Percentiles rank a stretch among this genome's conserved stretches.
phyloP scores from a whole-genome alignment of 2,888 invertebrate species.

The Tetramorium bicarinatum region DNA sequence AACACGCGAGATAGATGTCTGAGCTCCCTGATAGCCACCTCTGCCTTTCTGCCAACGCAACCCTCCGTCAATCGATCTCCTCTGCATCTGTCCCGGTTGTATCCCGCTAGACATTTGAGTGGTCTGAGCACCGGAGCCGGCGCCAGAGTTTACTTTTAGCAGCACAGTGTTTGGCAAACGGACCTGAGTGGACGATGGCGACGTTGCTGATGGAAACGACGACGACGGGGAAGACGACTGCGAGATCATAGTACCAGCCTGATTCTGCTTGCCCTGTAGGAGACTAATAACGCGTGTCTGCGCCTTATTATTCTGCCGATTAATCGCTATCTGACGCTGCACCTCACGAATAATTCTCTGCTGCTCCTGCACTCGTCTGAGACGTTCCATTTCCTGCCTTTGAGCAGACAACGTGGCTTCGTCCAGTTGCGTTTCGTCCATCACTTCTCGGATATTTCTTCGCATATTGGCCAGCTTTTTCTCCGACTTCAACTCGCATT shows the following conservation, averaged over 20 bases:
- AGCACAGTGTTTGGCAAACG: conserved; percentile 84
- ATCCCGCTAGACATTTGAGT: conserved; percentile 69
- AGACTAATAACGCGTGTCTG: conserved; percentile 91
- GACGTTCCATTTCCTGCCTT: conserved; percentile 95
- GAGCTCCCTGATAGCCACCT: conserved; percentile 78
- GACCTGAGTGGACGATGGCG: conserved; percentile 78
- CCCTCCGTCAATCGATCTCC: conserved; percentile 79
- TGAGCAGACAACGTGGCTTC: conserved; percentile 97
- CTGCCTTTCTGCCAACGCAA: conserved; percentile 84
- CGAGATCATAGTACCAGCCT: conserved; percentile 81
- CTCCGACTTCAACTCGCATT: conserved; percentile 83
- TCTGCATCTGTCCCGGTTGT: conserved; percentile 76
- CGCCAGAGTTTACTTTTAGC: conserved; percentile 83
- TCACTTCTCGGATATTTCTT: conserved; percentile 96
- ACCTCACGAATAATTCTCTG: conserved; percentile 94
- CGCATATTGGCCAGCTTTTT: conserved; percentile 89
- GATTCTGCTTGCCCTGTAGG: conserved; percentile 89
- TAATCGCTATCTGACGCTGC: conserved; percentile 93
- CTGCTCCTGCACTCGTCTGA: conserved; percentile 94
- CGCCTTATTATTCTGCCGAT: conserved; percentile 90
- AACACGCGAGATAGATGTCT: conserved; percentile 83
- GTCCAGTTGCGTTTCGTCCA: conserved; percentile 97
- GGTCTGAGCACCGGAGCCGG: conserved; percentile 67
- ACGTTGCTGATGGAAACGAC: conserved; percentile 73
- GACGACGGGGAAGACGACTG: conserved; percentile 77